A percentile compares a stretch with the other conserved stretches of the same genome.
phyloP scores from a whole-genome alignment of 2,113 vertebrate genomes.

The Otocyon megalotis region DNA sequence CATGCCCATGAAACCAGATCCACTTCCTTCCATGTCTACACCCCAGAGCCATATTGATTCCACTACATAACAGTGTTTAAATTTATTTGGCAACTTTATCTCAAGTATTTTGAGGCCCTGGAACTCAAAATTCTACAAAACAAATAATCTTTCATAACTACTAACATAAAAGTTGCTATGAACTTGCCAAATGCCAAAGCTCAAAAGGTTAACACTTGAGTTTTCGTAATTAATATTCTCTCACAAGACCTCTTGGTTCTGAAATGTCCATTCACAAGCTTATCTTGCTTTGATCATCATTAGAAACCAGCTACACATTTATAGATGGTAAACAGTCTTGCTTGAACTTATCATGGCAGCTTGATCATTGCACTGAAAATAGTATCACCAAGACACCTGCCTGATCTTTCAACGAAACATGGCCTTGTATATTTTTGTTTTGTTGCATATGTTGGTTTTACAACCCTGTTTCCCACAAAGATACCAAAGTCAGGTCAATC shows the following conservation, averaged over 20 bases:
- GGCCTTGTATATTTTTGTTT: background rate
- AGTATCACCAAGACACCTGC: background rate
- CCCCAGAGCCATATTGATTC: background rate
- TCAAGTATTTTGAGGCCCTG: background rate
- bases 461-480: slow-evolving; percentile 37
- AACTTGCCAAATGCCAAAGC: background rate
- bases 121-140: slow-evolving; percentile 36
- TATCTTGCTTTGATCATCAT: background rate
- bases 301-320: background rate
- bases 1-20: background rate
- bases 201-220: background rate
- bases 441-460: background rate
- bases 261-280: background rate
- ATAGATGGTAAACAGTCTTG: background rate
- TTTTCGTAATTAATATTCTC: slow-evolving; percentile 32
- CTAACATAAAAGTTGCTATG: background rate
- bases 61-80: background rate
- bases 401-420: slow-evolving; percentile 28
- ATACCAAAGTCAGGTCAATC: slow-evolving; percentile 72
- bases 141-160: background rate
- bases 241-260: background rate
- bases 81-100: background rate
- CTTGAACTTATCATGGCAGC: background rate
- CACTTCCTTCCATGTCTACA: background rate
- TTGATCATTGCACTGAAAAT: background rate